Percentiles rank a stretch among this genome's conserved stretches.
Conservation (phyloP, 2,888 invertebrate species). For the Rapana venosa region DNA sequence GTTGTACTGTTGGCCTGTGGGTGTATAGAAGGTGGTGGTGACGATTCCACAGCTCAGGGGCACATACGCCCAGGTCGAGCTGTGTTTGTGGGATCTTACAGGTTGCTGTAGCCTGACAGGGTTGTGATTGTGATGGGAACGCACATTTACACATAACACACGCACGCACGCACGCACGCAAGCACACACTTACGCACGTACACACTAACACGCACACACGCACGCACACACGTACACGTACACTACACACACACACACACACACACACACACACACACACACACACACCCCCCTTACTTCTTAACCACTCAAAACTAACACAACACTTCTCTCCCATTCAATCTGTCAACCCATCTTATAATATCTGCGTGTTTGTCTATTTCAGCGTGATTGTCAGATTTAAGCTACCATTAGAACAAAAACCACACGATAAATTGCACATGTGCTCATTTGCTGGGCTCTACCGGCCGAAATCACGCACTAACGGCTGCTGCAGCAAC, state of each 20-base stretch:
- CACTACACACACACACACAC: background rate
- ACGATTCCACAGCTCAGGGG: background rate
- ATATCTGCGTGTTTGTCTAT: too few species aligned
- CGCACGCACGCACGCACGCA: slow-evolving; percentile 1
- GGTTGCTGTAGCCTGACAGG: too few species aligned
- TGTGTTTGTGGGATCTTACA: too few species aligned
- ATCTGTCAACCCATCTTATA: too few species aligned
- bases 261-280: slow-evolving; percentile 2
- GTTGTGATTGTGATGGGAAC: too few species aligned
- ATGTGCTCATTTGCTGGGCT: too few species aligned
- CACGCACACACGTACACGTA: background rate
- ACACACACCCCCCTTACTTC: background rate
- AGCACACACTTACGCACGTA: background rate
- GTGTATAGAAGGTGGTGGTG: background rate
- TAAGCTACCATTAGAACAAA: background rate
- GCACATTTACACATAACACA: slow-evolving; percentile 2
- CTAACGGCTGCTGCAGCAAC: background rate
- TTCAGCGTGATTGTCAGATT: too few species aligned
- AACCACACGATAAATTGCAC: background rate
- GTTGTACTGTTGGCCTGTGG: background rate
- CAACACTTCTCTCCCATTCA: too few species aligned
- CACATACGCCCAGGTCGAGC: background rate
- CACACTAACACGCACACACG: background rate
- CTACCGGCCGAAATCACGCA: too few species aligned
- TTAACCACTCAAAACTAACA: too few species aligned